Evolutionary conservation across 2,113 vertebrate species (phyloP).

Genomic region (Sinocyclocheilus anophthalmus): DNA sequence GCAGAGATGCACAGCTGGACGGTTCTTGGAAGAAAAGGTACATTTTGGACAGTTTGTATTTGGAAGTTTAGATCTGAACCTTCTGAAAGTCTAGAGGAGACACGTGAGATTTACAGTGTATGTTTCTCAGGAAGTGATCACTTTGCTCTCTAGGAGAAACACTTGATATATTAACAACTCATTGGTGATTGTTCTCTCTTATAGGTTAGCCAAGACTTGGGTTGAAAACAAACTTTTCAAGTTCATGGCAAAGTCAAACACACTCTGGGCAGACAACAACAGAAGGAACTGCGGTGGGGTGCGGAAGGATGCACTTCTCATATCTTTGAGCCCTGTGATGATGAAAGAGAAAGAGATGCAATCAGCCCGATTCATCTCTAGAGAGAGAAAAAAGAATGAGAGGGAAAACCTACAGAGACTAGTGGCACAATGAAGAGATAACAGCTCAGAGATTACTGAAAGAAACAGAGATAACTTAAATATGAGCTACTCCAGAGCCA

Average conservation of each 20-base stretch:
- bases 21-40: constrained; percentile 13
- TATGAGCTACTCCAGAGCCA: constrained; percentile 64
- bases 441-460: constrained; percentile 58
- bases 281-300: constrained; percentile 8
- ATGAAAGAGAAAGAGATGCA: constrained; percentile 61
- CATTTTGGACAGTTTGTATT: background rate
- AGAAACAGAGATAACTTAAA: constrained; percentile 59
- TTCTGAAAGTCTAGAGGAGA: background rate
- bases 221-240: background rate
- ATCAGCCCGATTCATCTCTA: constrained; percentile 59
- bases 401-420: constrained; percentile 35
- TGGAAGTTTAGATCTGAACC: background rate
- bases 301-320: constrained; percentile 32
- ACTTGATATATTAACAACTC: background rate
- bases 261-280: constrained; percentile 1
- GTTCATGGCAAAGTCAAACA: constrained; percentile 19
- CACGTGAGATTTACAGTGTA: background rate
- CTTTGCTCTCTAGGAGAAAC: background rate
- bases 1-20: background rate
- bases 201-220: no score
- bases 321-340: constrained; percentile 46
- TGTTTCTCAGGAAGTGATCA: background rate
- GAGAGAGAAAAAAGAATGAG: constrained; percentile 49
- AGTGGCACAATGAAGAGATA: constrained; percentile 58
- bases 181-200: background rate